A percentile compares a stretch with the other conserved stretches of the same genome.
Evolutionary conservation across 2,113 vertebrate species (phyloP).

Genomic region (human (Homo sapiens)): GRCh38 chr4:10443501-10444000

Average conservation of each 20-base stretch:
- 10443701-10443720: constrained; percentile 57
- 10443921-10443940: constrained; percentile 43
- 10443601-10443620: constrained; percentile 38
- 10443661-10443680: constrained; percentile 67
- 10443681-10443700: constrained; percentile 65
- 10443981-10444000: constrained; percentile 84
- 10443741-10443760: constrained; percentile 7
- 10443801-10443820: constrained; percentile 26
- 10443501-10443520: constrained; percentile 95
- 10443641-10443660: constrained; percentile 76
- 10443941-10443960: not conserved
- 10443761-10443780: constrained; percentile 41
- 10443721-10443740: not conserved
- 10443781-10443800: constrained; percentile 76
- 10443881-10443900: constrained; percentile 63
- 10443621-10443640: constrained; percentile 79
- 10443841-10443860: not conserved
- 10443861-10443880: constrained; percentile 38
- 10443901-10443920: constrained; percentile 77
- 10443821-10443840: not conserved
- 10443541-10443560: constrained; percentile 88
- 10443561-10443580: constrained; percentile 82
- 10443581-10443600: constrained; percentile 67
- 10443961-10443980: constrained; percentile 61
- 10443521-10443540: constrained; percentile 89